Percentiles rank a stretch among this genome's conserved stretches.
These are phyloP conservation scores for Ichneumoninae sp. DNA, from an alignment of 2,888 invertebrate genomes.

Conservation along the genomic window DNA sequence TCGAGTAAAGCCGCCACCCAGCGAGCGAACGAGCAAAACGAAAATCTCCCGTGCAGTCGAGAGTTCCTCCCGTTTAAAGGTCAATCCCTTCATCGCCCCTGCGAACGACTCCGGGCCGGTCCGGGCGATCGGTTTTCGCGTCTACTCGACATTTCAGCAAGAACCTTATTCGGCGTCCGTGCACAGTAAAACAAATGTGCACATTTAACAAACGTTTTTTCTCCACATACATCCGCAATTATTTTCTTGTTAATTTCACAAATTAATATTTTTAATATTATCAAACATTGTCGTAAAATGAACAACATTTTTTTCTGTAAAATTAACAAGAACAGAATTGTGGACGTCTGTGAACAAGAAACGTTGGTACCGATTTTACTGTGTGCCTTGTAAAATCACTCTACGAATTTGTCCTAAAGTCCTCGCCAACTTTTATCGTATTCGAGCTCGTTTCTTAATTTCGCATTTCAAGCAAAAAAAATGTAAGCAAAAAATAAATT, in stretches of 20 bases:
- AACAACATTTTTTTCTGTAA: too few relatives aligned
- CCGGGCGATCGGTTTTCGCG: constrained; percentile 26
- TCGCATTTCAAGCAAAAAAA: background rate
- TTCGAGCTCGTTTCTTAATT: background rate
- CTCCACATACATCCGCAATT: too few relatives aligned
- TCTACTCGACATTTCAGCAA: background rate
- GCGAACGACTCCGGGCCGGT: background rate
- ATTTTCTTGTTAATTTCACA: too few relatives aligned
- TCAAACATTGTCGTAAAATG: too few relatives aligned
- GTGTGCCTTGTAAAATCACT: constrained; percentile 24
- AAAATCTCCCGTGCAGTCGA: constrained; percentile 7
- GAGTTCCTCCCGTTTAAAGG: constrained; percentile 11
- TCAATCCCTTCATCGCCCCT: constrained; percentile 4
- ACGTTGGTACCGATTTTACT: too few relatives aligned
- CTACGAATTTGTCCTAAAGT: background rate
- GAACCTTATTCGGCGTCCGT: constrained; percentile 19
- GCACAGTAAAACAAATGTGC: background rate
- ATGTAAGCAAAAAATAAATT: too few relatives aligned
- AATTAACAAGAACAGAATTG: too few relatives aligned
- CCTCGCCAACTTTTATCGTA: constrained; percentile 9
- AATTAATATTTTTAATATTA: too few relatives aligned
- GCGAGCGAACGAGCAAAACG: background rate
- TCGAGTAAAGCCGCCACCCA: constrained; percentile 26
- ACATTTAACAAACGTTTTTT: too few relatives aligned
- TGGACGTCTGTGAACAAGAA: background rate